These are phyloP conservation scores for Sturmia bella DNA, from an alignment of 2,888 invertebrate species.

Conservation along the genomic window DNA sequence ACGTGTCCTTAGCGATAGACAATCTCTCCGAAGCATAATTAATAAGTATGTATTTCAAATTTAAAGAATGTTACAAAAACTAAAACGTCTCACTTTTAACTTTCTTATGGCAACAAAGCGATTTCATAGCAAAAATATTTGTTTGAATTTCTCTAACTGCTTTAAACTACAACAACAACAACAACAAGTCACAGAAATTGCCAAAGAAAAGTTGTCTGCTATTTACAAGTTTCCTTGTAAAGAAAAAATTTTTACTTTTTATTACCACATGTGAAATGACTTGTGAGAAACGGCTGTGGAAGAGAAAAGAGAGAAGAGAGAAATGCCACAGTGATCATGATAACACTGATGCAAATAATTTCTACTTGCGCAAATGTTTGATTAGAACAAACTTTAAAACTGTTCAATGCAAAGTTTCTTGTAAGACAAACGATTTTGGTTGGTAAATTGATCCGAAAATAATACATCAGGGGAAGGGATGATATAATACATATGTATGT, in stretches of 20 bases:
- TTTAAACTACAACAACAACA: constrained; percentile 8
- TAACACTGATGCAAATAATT: background rate
- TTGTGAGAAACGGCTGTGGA: constrained; percentile 5
- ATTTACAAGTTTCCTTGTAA: constrained; percentile 34
- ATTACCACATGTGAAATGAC: background rate
- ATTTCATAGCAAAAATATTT: background rate
- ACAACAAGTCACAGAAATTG: background rate
- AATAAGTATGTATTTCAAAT: too few relatives aligned
- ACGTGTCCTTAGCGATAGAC: too few relatives aligned
- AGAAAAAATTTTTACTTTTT: constrained; percentile 44
- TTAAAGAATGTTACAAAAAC: too few relatives aligned
- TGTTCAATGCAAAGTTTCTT: too few relatives aligned
- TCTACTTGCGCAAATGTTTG: background rate
- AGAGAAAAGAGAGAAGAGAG: constrained; percentile 18
- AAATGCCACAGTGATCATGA: background rate
- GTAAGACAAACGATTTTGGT: too few relatives aligned
- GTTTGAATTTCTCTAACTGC: constrained; percentile 7
- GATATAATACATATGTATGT: too few relatives aligned
- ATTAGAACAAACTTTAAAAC: too few relatives aligned
- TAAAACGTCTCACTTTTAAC: background rate
- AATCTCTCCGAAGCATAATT: too few relatives aligned
- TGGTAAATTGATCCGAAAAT: too few relatives aligned
- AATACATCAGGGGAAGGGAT: too few relatives aligned
- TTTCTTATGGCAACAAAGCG: background rate
- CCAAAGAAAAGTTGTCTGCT: background rate